Evolutionary conservation across 1,140 invertebrate genomes (phyloP).

Genomic region (Euglossa dilemma): DNA sequence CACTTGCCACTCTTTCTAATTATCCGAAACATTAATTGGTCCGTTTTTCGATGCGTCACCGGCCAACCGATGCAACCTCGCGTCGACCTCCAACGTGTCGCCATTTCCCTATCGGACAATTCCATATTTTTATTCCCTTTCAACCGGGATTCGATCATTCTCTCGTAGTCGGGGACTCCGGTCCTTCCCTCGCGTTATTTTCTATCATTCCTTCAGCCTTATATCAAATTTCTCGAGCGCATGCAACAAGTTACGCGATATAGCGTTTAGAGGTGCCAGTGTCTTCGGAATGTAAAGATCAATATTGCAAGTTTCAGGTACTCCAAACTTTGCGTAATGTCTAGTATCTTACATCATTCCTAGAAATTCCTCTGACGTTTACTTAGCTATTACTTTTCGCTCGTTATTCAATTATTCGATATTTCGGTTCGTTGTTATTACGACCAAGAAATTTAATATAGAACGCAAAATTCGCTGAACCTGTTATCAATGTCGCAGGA

Average conservation of each 20-base stretch:
- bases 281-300: background rate
- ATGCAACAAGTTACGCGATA: slow-evolving; percentile 12
- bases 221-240: background rate
- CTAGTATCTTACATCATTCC: too few relatives aligned
- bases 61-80: background rate
- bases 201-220: background rate
- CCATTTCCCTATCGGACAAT: too few relatives aligned
- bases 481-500: too few relatives aligned
- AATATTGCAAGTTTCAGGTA: background rate
- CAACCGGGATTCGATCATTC: background rate
- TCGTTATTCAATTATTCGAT: too few relatives aligned
- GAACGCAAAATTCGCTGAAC: too few relatives aligned
- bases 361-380: too few relatives aligned
- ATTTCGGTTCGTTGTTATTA: too few relatives aligned
- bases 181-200: background rate
- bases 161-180: background rate
- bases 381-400: too few relatives aligned
- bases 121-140: background rate
- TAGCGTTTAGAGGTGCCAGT: too few relatives aligned
- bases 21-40: slow-evolving; percentile 6
- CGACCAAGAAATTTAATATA: too few relatives aligned
- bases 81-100: too few relatives aligned
- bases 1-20: background rate
- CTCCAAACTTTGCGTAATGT: too few relatives aligned
- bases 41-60: background rate